Percentiles rank a stretch among this genome's conserved stretches.
phyloP scores from a whole-genome alignment of 2,888 invertebrate genomes.

The Acanthacorydalis orientalis region DNA sequence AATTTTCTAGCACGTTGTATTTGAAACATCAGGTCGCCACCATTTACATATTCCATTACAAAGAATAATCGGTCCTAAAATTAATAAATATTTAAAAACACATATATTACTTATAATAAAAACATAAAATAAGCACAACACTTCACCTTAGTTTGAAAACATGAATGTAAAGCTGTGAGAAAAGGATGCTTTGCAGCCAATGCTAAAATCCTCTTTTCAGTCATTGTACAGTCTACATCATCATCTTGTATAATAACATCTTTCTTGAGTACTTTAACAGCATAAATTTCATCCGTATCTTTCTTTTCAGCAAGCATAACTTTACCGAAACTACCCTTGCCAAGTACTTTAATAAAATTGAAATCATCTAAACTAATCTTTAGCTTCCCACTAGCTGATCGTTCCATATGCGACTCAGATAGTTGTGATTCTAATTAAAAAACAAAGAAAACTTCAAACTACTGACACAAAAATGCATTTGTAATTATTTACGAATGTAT shows the following conservation, averaged over 20 bases:
- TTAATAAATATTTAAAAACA: background rate
- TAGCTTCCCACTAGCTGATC: constrained; percentile 14
- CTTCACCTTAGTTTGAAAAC: constrained; percentile 79
- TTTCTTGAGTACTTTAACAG: constrained; percentile 85
- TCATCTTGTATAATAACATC: constrained; percentile 97
- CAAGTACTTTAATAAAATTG: constrained; percentile 94
- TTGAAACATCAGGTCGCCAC: constrained; percentile 98
- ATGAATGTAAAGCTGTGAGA: constrained; percentile 90
- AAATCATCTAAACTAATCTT: constrained; percentile 76
- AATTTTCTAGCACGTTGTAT: constrained; percentile 96
- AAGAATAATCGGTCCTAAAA: constrained; percentile 80
- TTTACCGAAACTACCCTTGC: constrained; percentile 98
- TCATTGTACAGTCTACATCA: constrained; percentile 98
- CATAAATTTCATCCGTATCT: constrained; percentile 81
- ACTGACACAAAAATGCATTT: background rate
- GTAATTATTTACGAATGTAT: background rate
- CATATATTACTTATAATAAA: background rate
- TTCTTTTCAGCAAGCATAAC: constrained; percentile 95
- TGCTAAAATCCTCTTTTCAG: constrained; percentile 91
- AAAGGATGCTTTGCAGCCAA: constrained; percentile 97
- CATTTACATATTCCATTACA: constrained; percentile 99
- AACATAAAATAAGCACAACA: background rate
- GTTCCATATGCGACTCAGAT: background rate
- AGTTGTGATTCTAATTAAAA: background rate
- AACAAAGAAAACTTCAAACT: background rate